Evolutionary conservation across 2,888 invertebrate genomes (phyloP).

Genomic region (Drosophila mayaguana): DNA sequence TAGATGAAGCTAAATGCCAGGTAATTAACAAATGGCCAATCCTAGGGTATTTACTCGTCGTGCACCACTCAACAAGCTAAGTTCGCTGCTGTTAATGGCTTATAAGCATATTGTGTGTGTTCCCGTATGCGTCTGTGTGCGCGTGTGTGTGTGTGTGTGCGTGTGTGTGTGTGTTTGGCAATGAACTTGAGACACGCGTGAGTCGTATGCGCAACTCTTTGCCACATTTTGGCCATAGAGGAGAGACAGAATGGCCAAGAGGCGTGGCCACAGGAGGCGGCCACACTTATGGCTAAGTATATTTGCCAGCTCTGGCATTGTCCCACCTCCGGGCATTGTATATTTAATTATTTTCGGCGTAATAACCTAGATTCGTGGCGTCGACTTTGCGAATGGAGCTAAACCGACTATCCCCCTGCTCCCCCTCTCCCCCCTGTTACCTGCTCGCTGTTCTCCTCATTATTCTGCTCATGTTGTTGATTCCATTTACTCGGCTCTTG

Average conservation of each 20-base stretch:
- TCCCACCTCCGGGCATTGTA: constrained; percentile 29
- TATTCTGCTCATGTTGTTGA: constrained; percentile 17
- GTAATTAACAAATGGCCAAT: background rate
- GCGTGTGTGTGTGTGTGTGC: constrained; percentile 35
- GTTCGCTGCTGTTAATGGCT: constrained; percentile 23
- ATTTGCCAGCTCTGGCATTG: constrained; percentile 9
- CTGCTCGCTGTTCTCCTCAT: background rate
- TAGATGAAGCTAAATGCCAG: background rate
- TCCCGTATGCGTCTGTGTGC: constrained; percentile 11
- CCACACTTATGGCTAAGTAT: constrained; percentile 23
- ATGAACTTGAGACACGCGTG: constrained; percentile 83
- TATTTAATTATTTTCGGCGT: constrained; percentile 80
- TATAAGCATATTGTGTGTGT: constrained; percentile 12
- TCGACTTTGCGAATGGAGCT: constrained; percentile 43
- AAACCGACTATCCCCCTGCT: background rate
- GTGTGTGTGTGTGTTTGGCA: constrained; percentile 70
- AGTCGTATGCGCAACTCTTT: constrained; percentile 64
- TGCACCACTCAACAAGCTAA: background rate
- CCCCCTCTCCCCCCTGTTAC: background rate
- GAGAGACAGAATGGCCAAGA: constrained; percentile 8
- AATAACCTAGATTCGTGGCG: constrained; percentile 81
- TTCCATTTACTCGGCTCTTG: constrained; percentile 1
- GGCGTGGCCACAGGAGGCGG: constrained; percentile 1
- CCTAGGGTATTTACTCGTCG: constrained; percentile 6
- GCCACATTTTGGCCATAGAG: constrained; percentile 57